phyloP scores from a whole-genome alignment of 2,113 vertebrate genomes.

The Corvus moneduloides region DNA sequence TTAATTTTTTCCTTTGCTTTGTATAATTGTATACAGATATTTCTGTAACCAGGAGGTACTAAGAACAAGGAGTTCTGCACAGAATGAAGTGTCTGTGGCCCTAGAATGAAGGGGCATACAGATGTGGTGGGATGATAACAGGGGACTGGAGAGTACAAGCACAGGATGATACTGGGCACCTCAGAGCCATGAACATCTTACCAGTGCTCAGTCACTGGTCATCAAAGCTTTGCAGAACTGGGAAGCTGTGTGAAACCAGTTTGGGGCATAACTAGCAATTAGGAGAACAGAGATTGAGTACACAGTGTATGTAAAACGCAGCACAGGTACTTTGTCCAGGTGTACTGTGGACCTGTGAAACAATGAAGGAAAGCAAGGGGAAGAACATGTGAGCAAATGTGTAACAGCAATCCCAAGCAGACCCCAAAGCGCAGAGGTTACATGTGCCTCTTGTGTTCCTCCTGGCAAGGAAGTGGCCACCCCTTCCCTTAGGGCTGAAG shows the following conservation, averaged over 20 bases:
- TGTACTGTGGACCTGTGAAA: not conserved
- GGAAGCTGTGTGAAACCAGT: not conserved
- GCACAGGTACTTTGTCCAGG: not conserved
- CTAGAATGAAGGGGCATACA: not conserved
- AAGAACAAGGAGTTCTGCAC: not conserved
- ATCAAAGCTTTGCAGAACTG: not conserved
- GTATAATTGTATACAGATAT: not conserved
- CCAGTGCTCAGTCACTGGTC: not conserved
- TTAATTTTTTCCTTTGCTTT: not conserved
- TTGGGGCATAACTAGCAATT: not conserved
- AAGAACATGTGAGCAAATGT: not conserved
- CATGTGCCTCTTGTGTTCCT: not conserved
- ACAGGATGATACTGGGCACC: not conserved
- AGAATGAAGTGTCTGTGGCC: not conserved
- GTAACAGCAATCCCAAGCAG: not conserved
- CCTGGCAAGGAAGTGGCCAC: rapidly evolving
- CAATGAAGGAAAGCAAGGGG: not conserved
- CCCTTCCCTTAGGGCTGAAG: not conserved
- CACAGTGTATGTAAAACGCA: not conserved
- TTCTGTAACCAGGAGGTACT: not conserved
- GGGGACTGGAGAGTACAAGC: not conserved
- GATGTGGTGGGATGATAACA: not conserved
- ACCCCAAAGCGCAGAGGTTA: not conserved
- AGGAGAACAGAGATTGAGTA: not conserved
- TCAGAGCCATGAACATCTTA: not conserved